Conservation (phyloP, 2,113 vertebrate genomes). For the Lipophrys pholis region DNA sequence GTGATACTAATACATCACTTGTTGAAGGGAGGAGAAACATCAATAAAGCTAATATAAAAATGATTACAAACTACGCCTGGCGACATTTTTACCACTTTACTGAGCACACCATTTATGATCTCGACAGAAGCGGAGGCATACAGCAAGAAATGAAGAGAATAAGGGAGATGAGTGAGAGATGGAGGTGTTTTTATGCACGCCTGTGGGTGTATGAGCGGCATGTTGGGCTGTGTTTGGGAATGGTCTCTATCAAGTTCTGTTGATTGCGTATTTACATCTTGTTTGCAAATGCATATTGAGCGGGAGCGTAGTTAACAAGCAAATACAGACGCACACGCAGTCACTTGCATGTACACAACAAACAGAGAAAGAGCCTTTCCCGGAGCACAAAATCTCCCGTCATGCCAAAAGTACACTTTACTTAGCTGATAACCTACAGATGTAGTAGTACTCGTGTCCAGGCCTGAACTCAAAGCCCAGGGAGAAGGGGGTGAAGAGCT, state of each 20-base stretch:
- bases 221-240: conserved; percentile 44
- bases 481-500: conserved; percentile 98
- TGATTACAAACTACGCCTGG: conserved; percentile 74
- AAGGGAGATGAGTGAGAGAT: not conserved
- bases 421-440: conserved; percentile 87
- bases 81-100: conserved; percentile 78
- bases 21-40: conserved; percentile 75
- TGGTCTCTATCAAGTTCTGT: conserved; percentile 57
- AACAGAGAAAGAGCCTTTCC: conserved; percentile 1
- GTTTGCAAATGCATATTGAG: conserved; percentile 64
- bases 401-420: conserved; percentile 31
- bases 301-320: conserved; percentile 18
- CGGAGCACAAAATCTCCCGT: not conserved
- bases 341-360: not conserved
- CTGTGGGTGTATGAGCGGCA: conserved; percentile 19
- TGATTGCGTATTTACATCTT: conserved; percentile 75
- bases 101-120: conserved; percentile 67
- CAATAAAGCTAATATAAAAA: conserved; percentile 78
- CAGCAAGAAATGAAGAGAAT: conserved; percentile 40
- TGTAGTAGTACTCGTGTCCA: conserved; percentile 96
- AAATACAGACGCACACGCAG: conserved; percentile 17
- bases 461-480: conserved; percentile 97
- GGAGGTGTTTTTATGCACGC: conserved; percentile 41
- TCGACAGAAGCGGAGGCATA: conserved; percentile 28
- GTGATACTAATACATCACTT: conserved; percentile 74